phyloP scores from a whole-genome alignment of 2,888 invertebrate species.

The Sarcophaga rosellei region DNA sequence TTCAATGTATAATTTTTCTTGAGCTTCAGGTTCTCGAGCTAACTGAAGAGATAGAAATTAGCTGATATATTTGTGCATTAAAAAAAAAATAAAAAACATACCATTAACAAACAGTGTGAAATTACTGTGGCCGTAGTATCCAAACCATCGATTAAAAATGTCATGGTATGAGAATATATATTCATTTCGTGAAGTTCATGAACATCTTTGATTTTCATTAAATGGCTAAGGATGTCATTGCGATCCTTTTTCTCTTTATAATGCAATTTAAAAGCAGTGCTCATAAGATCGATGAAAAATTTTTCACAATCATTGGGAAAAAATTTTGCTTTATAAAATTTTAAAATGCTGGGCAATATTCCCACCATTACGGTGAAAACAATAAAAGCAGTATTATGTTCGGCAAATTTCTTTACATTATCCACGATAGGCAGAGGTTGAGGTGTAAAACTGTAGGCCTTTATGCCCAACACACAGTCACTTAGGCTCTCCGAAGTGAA shows the following conservation, averaged over 20 bases:
- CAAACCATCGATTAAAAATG: conserved; percentile 80
- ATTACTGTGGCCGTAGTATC: conserved; percentile 79
- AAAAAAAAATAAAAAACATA: conserved; percentile 60
- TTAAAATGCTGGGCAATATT: conserved; percentile 75
- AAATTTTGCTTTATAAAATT: conserved; percentile 73
- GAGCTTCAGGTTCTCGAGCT: conserved; percentile 74
- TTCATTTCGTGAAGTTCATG: conserved; percentile 73
- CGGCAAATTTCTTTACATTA: conserved; percentile 77
- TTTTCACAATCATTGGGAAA: conserved; percentile 84
- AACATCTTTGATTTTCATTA: conserved; percentile 76
- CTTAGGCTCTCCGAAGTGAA: conserved; percentile 81
- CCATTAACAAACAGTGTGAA: conserved; percentile 77
- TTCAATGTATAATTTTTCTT: conserved; percentile 76
- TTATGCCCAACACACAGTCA: conserved; percentile 81
- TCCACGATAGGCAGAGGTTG: conserved; percentile 75
- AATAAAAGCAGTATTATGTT: conserved; percentile 74
- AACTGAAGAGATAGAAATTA: conserved; percentile 69
- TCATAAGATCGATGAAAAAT: conserved; percentile 75
- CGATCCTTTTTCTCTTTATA: conserved; percentile 70
- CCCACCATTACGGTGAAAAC: conserved; percentile 74
- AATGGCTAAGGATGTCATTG: conserved; percentile 78
- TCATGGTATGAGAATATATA: conserved; percentile 78
- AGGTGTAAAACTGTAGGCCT: conserved; percentile 79
- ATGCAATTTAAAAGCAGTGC: conserved; percentile 74
- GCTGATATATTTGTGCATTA: background rate